Base-by-base conservation (phyloP, 2,797 vertebrate species). In the Acanthurus lineatus region DNA sequence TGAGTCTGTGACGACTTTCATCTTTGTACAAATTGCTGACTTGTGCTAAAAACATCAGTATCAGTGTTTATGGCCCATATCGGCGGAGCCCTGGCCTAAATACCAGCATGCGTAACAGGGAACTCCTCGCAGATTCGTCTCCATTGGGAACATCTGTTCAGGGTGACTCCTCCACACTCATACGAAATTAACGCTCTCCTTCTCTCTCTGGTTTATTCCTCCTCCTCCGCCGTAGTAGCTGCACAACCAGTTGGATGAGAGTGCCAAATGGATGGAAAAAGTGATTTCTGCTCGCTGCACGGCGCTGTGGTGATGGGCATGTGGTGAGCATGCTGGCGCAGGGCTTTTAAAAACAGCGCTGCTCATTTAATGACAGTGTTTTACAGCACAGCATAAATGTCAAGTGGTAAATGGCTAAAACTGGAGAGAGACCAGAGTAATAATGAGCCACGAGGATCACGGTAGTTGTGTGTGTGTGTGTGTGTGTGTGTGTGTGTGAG, bases 361-460 rank as follows among this genome's bases (percentile, higher is more conserved):
- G 69, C 61, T 86, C 51, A 20, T 84, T 89, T 88, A 91, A 91
- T 85, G 80, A 87, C 82, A 83, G 76, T 66, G 77, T 91, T 91
- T 89, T 81, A 91, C 76, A 70, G 81, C 70, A n/a, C 8, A 22
- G 68, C 47, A 52, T 82, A 87, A 91, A 90, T 87, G 83, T 89
- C 78, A 74, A 85, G 87, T 84, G 84, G 82, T 82, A 81, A 88
- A 88, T 63, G 74, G 80, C 44, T 79, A 75, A 82, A 89, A 81
- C 44, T 80, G 83, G 82, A 88, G 62, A 63, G 65, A 77, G 75
- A 90, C 59, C 69, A 84, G 67, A 76, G 84, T 74, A 61, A 87
- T 83, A 86, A 90, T 82, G 84, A 87, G 68, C 65, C 59, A 58
- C 16, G 17, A 54, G 51, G 32, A 85, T 84, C 51, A 51, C 15